Evolutionary conservation across 2,888 invertebrate species (phyloP).

Genomic region (Eupithecia subfuscata): DNA sequence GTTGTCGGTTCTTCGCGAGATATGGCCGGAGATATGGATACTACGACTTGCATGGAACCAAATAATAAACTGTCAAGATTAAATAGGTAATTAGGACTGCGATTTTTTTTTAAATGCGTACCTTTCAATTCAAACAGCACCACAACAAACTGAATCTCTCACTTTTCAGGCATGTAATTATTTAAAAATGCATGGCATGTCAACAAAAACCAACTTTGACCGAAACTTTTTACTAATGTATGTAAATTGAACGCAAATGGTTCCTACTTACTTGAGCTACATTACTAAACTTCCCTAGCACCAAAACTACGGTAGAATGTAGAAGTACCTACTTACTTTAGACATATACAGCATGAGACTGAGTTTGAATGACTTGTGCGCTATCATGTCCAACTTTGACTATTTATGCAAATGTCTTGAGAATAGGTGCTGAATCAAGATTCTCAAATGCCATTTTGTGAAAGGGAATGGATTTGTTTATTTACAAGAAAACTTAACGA

Average conservation of each 20-base stretch:
- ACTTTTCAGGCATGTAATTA: neutral
- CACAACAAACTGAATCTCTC: neutral
- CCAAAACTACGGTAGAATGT: neutral
- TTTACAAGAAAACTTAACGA: too few relatives aligned
- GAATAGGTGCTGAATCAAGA: neutral
- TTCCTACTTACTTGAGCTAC: neutral
- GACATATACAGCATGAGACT: conserved; percentile 10
- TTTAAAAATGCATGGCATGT: neutral
- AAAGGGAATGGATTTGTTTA: too few relatives aligned
- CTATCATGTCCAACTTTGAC: conserved; percentile 16
- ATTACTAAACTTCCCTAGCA: conserved; percentile 1
- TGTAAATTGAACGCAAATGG: conserved; percentile 6
- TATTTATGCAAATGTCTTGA: neutral
- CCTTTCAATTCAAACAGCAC: neutral
- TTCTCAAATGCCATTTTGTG: neutral
- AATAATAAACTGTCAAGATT: neutral
- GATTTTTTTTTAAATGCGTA: too few relatives aligned
- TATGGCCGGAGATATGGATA: too few relatives aligned
- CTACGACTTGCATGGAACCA: neutral
- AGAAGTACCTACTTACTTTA: conserved; percentile 2
- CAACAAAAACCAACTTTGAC: neutral
- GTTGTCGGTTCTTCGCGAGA: too few relatives aligned
- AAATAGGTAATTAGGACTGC: neutral
- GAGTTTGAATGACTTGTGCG: conserved; percentile 22
- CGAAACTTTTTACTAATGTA: neutral